phyloP scores from a whole-genome alignment of 2,888 invertebrate genomes.

The Diaprepes abbreviatus region DNA sequence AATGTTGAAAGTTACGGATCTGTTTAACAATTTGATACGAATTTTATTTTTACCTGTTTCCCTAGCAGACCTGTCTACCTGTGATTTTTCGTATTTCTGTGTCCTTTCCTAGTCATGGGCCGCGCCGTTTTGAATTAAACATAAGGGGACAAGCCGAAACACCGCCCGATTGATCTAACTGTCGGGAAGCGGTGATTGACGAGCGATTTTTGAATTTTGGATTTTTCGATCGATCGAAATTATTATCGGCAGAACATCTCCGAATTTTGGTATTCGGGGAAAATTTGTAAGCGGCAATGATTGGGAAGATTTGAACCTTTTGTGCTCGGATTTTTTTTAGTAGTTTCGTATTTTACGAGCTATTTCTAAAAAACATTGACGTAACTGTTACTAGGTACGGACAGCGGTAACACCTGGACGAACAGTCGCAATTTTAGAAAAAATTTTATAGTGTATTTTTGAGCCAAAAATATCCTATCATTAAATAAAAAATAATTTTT shows the following conservation, averaged over 20 bases:
- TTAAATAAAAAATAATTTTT: too few species aligned
- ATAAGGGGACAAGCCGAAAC: conserved; percentile 41
- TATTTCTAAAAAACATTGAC: too few species aligned
- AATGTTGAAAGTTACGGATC: not conserved
- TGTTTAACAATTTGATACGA: not conserved
- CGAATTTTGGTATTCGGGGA: conserved; percentile 5
- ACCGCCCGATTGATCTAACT: conserved; percentile 41
- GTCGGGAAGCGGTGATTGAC: conserved; percentile 37
- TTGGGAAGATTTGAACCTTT: too few species aligned
- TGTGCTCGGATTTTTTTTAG: too few species aligned
- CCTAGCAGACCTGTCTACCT: conserved; percentile 13
- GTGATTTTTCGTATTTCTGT: conserved; percentile 20
- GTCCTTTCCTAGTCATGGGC: conserved; percentile 20
- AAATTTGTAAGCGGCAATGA: conserved; percentile 21
- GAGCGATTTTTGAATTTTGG: conserved; percentile 39
- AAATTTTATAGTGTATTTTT: too few species aligned
- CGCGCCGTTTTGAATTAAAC: conserved; percentile 37
- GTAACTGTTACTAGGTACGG: too few species aligned
- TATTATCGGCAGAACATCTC: conserved; percentile 28
- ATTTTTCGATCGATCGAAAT: conserved; percentile 29
- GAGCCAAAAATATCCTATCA: too few species aligned
- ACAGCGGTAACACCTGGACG: too few species aligned
- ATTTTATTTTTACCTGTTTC: conserved; percentile 16
- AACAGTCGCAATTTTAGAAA: too few species aligned
- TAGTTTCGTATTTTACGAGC: too few species aligned